These are phyloP conservation scores for Sapayoa aenigma DNA, from an alignment of 2,113 vertebrate genomes.

Conservation along the genomic window DNA sequence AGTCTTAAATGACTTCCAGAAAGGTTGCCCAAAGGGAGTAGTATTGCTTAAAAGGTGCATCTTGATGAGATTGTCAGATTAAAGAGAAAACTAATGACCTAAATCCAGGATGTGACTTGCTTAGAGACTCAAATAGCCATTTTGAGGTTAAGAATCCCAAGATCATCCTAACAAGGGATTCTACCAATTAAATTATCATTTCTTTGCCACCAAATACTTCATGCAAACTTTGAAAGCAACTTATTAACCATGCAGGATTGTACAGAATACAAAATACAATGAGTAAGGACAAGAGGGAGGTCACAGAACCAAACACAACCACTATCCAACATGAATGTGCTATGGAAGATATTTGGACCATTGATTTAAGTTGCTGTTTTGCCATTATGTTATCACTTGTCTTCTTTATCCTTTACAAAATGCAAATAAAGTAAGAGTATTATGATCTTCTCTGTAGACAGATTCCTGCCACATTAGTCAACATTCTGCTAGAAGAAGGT, in stretches of 20 bases:
- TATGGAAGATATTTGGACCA: not conserved
- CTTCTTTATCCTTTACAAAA: not conserved
- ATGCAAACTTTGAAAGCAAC: not conserved
- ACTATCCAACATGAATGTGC: not conserved
- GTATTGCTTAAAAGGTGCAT: not conserved
- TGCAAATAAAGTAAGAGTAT: not conserved
- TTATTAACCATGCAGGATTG: not conserved
- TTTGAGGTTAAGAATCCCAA: conserved; percentile 3
- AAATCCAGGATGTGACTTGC: conserved; percentile 8
- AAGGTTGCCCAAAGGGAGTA: not conserved
- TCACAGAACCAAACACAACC: not conserved
- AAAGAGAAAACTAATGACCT: conserved; percentile 27
- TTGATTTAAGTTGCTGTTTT: not conserved
- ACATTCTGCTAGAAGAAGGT: not conserved
- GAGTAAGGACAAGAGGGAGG: not conserved
- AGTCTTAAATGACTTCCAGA: not conserved
- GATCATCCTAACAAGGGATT: not conserved
- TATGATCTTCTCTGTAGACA: not conserved
- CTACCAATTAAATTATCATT: not conserved
- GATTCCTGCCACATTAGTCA: not conserved
- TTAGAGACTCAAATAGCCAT: not conserved
- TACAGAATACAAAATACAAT: not conserved
- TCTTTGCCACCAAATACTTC: not conserved
- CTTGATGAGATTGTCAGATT: conserved; percentile 45
- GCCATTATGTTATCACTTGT: not conserved